Conservation (phyloP, 1,140 invertebrate species). For the Pinna nobilis region DNA sequence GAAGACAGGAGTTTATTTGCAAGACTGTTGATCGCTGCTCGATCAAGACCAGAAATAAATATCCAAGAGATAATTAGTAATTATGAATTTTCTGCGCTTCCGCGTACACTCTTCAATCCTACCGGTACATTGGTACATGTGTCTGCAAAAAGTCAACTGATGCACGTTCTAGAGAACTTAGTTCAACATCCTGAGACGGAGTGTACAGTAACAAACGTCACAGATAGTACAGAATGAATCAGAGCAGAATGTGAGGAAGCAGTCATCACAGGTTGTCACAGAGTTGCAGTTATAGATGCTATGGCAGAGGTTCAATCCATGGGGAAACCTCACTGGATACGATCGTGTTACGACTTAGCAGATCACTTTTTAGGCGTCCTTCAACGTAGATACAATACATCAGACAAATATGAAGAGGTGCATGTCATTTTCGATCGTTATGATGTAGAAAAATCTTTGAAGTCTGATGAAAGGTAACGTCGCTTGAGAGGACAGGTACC, state of each 20-base stretch:
- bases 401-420: slow-evolving; percentile 12
- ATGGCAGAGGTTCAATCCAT: slow-evolving; percentile 26
- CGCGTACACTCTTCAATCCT: slow-evolving; percentile 12
- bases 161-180: slow-evolving; percentile 11
- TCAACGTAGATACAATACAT: neutral
- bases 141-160: slow-evolving; percentile 1
- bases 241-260: no score
- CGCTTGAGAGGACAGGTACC: slow-evolving; percentile 1
- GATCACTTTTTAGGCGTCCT: slow-evolving; percentile 3
- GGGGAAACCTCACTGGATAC: slow-evolving; percentile 20
- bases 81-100: slow-evolving; percentile 29
- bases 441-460: slow-evolving; percentile 35
- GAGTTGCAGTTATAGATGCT: slow-evolving; percentile 5
- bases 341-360: slow-evolving; percentile 7
- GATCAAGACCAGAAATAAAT: slow-evolving; percentile 26
- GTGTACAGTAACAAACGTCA: neutral
- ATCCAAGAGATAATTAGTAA: slow-evolving; percentile 7
- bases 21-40: slow-evolving; percentile 7
- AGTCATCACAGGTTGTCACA: no score
- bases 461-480: slow-evolving; percentile 2
- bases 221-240: no score
- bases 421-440: slow-evolving; percentile 35
- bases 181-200: neutral
- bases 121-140: slow-evolving; percentile 7
- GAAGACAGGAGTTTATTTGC: slow-evolving; percentile 30